These are phyloP conservation scores for Amphiduros pacificus DNA, from an alignment of 2,888 invertebrate genomes.

Conservation along the genomic window DNA sequence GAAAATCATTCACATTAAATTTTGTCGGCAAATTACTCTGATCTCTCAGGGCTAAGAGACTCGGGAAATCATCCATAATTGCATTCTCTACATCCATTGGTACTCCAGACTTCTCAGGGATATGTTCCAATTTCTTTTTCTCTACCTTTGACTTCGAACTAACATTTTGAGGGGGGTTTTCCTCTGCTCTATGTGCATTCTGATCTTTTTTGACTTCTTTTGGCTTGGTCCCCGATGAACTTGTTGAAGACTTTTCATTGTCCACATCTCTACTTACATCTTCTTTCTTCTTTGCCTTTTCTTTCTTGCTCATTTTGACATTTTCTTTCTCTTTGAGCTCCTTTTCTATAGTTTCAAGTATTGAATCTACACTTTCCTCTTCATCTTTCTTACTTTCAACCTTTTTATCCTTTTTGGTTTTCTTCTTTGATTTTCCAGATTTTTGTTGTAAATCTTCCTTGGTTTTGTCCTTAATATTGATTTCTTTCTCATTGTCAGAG, in stretches of 20 bases:
- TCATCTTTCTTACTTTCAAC: slow-evolving; percentile 13
- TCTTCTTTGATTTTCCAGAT: neutral
- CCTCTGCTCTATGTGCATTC: too few species aligned
- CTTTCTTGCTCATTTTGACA: neutral
- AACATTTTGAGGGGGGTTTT: too few species aligned
- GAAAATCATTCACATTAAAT: slow-evolving; percentile 8
- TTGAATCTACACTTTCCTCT: slow-evolving; percentile 10
- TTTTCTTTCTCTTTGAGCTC: neutral
- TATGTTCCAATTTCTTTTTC: too few species aligned
- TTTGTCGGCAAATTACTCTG: neutral
- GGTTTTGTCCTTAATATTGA: too few species aligned
- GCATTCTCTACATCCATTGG: too few species aligned
- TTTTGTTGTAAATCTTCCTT: too few species aligned
- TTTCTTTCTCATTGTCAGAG: too few species aligned
- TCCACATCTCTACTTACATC: neutral
- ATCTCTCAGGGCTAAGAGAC: neutral
- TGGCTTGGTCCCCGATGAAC: slow-evolving; percentile 3
- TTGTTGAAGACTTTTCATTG: neutral
- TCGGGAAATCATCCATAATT: neutral
- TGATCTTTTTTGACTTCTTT: too few species aligned
- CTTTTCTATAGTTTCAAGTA: neutral
- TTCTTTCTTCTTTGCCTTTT: neutral
- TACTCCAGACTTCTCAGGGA: too few species aligned
- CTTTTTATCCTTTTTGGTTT: slow-evolving; percentile 10
- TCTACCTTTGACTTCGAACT: too few species aligned